Percentiles rank a stretch among this genome's conserved stretches.
Evolutionary conservation across 2,888 invertebrate genomes (phyloP).

Genomic region (Aphidius colemani): DNA sequence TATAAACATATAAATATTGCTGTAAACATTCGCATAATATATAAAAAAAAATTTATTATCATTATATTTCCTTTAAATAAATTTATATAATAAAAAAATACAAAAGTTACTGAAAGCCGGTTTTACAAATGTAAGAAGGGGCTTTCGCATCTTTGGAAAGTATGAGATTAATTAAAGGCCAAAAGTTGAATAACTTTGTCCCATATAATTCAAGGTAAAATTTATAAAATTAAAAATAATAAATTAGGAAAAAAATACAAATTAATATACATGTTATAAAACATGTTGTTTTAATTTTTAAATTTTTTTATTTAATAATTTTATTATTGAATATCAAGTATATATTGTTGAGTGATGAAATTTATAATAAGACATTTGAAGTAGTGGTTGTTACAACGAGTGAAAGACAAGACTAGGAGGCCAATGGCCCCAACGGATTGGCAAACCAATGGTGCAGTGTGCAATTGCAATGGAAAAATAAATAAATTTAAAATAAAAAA

Average conservation of each 20-base stretch:
- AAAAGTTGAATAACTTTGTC: not conserved
- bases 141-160: too few relatives aligned
- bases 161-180: too few relatives aligned
- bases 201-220: not conserved
- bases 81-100: too few relatives aligned
- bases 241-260: not conserved
- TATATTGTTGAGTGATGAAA: constrained; percentile 10
- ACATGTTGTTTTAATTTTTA: not conserved
- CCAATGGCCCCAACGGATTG: constrained; percentile 41
- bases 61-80: too few relatives aligned
- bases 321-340: constrained; percentile 8
- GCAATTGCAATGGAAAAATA: constrained; percentile 37
- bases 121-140: too few relatives aligned
- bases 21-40: too few relatives aligned
- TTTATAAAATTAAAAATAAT: not conserved
- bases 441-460: constrained; percentile 49
- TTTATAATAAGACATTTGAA: not conserved
- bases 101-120: too few relatives aligned
- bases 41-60: too few relatives aligned
- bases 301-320: not conserved
- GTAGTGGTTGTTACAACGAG: constrained; percentile 11
- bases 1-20: too few relatives aligned
- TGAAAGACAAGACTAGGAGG: constrained; percentile 34
- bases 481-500: not conserved
- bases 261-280: not conserved